Percentiles rank a stretch among this genome's conserved stretches.
Evolutionary conservation across 2,888 invertebrate genomes (phyloP).

Genomic region (Euzetes globulus): DNA sequence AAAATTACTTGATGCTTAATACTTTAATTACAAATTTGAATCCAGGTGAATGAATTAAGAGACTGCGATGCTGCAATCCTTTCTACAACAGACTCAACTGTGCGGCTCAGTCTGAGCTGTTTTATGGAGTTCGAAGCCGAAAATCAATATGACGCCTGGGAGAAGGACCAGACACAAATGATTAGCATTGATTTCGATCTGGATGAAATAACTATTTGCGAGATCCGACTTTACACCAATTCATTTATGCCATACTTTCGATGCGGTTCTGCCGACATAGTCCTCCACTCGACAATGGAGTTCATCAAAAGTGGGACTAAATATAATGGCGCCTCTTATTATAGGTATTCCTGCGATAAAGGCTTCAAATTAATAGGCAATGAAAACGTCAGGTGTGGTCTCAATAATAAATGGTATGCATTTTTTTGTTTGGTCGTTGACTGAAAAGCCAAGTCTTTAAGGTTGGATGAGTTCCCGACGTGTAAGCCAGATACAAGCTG

Average conservation of each 20-base stretch:
- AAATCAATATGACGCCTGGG: background rate
- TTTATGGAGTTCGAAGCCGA: conserved; percentile 9
- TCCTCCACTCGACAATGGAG: conserved; percentile 5
- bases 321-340: background rate
- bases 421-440: too few species aligned
- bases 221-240: background rate
- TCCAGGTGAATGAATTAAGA: background rate
- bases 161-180: background rate
- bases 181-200: background rate
- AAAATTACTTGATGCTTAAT: background rate
- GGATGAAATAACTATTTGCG: background rate
- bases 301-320: background rate
- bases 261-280: conserved; percentile 11
- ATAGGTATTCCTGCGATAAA: background rate
- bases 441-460: too few species aligned
- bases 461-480: background rate
- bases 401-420: background rate
- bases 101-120: background rate
- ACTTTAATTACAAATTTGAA: background rate
- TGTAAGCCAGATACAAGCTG: background rate
- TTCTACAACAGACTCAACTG: background rate
- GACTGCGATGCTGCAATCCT: background rate
- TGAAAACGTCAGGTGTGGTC: conserved; percentile 7
- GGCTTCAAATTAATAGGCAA: background rate
- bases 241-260: conserved; percentile 11